These are phyloP conservation scores for Tauraco hartlaubi DNA, from an alignment of 2,797 vertebrate species.

Conservation along the genomic window DNA sequence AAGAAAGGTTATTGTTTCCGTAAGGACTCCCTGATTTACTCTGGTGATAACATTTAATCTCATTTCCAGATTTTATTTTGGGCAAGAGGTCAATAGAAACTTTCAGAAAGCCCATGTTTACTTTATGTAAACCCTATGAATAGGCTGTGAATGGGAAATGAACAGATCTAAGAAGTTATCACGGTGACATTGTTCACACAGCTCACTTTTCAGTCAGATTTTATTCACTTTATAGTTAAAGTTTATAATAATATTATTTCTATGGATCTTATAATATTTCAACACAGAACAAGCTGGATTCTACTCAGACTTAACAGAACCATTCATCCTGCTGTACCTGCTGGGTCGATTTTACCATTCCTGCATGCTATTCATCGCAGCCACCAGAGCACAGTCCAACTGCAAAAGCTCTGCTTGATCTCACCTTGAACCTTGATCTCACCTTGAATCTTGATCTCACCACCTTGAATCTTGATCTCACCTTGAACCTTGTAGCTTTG, in stretches of 20 bases:
- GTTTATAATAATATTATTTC: conserved; percentile 21
- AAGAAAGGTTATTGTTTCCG: not conserved
- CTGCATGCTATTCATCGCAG: not conserved
- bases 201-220: not conserved
- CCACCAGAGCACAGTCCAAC: not conserved
- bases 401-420: not conserved
- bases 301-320: not conserved
- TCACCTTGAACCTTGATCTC: not conserved
- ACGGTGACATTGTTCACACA: not conserved
- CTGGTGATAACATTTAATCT: not conserved
- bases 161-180: conserved; percentile 7
- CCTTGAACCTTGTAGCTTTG: not conserved
- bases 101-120: not conserved
- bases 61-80: not conserved
- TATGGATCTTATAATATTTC: not conserved
- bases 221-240: not conserved
- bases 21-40: not conserved
- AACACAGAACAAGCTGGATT: not conserved
- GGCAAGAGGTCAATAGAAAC: conserved; percentile 8
- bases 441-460: not conserved
- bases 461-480: not conserved
- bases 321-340: not conserved
- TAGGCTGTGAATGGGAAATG: not conserved
- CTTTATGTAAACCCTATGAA: not conserved
- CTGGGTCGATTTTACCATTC: not conserved